Evolutionary conservation across 1,140 invertebrate species (phyloP), one percentile per base, ranked within the genome.

Genomic region (Heliconius eleuchia): DNA sequence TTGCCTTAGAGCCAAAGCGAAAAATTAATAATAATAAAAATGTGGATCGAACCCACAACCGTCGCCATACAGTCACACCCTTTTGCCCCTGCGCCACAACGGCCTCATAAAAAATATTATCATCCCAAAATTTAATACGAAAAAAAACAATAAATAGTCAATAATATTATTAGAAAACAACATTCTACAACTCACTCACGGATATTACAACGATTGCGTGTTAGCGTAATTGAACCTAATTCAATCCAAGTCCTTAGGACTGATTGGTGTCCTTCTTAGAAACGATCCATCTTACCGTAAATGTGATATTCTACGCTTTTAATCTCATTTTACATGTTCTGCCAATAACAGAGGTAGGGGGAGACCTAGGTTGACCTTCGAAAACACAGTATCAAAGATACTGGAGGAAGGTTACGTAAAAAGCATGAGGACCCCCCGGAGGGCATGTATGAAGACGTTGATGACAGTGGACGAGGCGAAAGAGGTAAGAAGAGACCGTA

Each of bases 151-250:
- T 57, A 23, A 23, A 57, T 2, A 23, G 2, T 27, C 11, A 66
- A 30, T 66, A 30, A 66, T 66, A 66, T 66, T 66, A 66, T 30
- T 66, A 27, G n/a, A 60, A 74, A 66, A 71, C 78, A 66, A 19
- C 84, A 82, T 86, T 80, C 79, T 82, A 82, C 3, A 55, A 13
- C 52, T 39, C 77, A 42, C 37, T 13, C 9, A 73, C 16, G 39
- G 16, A 71, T 80, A 82, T 83, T 83, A 83, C 83, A 19, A 7
- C 70, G 80, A 82, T 87, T 79, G 86, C 86, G 85, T 87, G 86
- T 81, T 80, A 74, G 71, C 76, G 80, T 84, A 85, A 87, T 87
- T 85, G 84, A 72, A 77, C 75, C 79, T 85, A 82, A 86, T 84
- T 83, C 77, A 78, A 84, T 85, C 75, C 80, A 74, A 76, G 50